These are phyloP conservation scores for Panthera tigris DNA, from an alignment of 2,113 vertebrate genomes.

Conservation along the genomic window DNA sequence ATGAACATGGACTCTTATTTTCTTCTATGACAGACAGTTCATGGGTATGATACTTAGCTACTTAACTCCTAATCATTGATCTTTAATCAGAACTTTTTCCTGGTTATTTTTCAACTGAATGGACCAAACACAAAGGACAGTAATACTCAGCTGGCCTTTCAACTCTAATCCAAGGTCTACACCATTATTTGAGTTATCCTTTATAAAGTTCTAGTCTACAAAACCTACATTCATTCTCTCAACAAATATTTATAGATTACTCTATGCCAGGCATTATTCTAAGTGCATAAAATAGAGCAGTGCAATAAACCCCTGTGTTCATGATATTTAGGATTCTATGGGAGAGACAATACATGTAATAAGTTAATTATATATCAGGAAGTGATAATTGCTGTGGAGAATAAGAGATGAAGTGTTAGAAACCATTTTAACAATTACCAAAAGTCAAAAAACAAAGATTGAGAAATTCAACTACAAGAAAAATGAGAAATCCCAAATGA, in stretches of 20 bases:
- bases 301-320: neutral
- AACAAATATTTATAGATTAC: neutral
- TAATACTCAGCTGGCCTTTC: neutral
- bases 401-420: neutral
- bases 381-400: neutral
- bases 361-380: neutral
- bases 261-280: neutral
- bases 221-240: neutral
- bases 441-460: neutral
- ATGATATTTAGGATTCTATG: neutral
- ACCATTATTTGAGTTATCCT: neutral
- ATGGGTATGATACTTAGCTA: neutral
- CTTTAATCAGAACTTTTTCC: neutral
- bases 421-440: neutral
- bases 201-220: neutral
- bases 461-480: neutral
- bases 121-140: neutral
- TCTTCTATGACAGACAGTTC: neutral
- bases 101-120: neutral
- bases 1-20: neutral
- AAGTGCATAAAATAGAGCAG: neutral
- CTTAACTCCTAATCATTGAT: neutral
- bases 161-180: neutral
- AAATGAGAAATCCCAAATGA: neutral
- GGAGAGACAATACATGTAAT: neutral